Evolutionary conservation across 1,140 invertebrate species (phyloP).

Genomic region (Cryptotermes secundus): DNA sequence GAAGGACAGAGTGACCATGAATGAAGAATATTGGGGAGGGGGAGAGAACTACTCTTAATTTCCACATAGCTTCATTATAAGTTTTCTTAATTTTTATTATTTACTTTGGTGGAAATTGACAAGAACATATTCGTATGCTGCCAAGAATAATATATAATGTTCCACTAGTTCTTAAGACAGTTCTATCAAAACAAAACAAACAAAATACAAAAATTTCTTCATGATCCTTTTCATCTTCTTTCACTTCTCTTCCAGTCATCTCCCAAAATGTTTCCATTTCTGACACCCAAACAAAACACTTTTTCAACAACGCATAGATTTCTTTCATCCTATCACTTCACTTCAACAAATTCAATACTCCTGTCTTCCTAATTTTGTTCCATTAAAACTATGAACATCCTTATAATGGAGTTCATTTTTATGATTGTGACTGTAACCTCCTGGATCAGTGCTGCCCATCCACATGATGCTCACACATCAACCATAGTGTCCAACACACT

Average conservation of each 20-base stretch:
- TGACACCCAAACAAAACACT: neutral
- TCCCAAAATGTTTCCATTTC: neutral
- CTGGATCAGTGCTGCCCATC: neutral
- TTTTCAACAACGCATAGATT: neutral
- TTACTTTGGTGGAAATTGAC: slow-evolving; percentile 19
- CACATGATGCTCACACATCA: neutral
- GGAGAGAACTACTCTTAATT: too few species aligned
- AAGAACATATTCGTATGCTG: neutral
- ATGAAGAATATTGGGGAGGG: too few species aligned
- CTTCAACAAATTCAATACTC: neutral
- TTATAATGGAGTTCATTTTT: neutral
- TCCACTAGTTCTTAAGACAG: neutral
- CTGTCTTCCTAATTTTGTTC: neutral
- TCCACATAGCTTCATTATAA: neutral
- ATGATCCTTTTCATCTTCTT: neutral
- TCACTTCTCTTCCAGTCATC: neutral
- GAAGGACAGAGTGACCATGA: too few species aligned
- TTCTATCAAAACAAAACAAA: slow-evolving; percentile 12
- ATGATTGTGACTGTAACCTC: neutral
- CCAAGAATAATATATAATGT: neutral
- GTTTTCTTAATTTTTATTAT: neutral
- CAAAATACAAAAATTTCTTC: neutral
- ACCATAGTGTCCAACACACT: neutral
- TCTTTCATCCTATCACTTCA: neutral
- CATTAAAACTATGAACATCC: neutral